Conservation (phyloP, 2,888 invertebrate genomes). For the Diarsia brunnea region DNA sequence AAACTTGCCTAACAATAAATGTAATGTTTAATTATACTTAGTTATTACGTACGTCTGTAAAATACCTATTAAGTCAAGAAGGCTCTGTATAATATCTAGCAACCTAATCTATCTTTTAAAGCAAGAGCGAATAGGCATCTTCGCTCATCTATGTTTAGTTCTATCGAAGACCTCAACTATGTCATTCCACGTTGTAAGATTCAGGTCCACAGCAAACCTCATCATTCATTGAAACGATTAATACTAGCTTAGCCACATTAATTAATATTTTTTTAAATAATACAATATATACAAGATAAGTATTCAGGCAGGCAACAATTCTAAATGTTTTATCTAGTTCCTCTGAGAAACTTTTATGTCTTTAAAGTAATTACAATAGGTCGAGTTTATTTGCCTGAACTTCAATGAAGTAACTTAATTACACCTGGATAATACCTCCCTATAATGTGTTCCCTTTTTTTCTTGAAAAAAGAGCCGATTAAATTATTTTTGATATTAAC, state of each 20-base stretch:
- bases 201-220: neutral
- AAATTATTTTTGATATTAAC: too few species aligned
- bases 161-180: neutral
- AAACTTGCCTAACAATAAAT: too few species aligned
- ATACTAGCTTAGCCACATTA: neutral
- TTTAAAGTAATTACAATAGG: too few species aligned
- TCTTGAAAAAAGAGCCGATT: too few species aligned
- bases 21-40: too few species aligned
- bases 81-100: neutral
- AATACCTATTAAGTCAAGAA: neutral
- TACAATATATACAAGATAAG: neutral
- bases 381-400: too few species aligned
- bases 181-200: neutral
- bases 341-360: neutral
- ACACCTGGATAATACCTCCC: too few species aligned
- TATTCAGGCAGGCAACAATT: neutral
- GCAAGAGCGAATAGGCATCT: neutral
- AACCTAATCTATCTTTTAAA: constrained; percentile 1
- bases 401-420: too few species aligned
- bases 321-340: neutral
- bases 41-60: neutral
- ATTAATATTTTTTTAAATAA: neutral
- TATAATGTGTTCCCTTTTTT: too few species aligned
- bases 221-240: neutral
- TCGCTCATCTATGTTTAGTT: neutral